Evolutionary conservation across 2,797 vertebrate species (phyloP), one percentile per base, ranked within the genome.

Genomic region (Eulemur mongoz): DNA sequence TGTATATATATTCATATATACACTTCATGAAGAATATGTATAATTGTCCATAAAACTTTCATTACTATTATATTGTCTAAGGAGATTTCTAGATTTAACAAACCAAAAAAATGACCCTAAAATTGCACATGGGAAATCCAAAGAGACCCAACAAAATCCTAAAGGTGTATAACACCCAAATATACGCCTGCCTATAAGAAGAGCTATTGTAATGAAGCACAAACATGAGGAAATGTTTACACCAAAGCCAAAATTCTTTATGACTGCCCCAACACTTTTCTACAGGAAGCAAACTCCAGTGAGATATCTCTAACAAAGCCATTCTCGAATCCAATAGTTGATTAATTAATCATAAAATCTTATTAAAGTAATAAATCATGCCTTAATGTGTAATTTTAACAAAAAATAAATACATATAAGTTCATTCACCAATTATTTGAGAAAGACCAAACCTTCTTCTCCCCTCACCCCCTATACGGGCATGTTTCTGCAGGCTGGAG

Each of bases 71-170:
- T 61, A 59, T 52, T 75, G 32, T 59, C 32, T 59, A 91, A 79
- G 78, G 45, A 87, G 7, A 90, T 69, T 43, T 83, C 30, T 93
- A 94, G 75, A 94, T 79, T 52, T 67, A 23, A 43, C 6, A 50
- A 65, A 70, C 32, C 5, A 32, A 73, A 93, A 80, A 73, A 79
- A 17, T 13, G 2, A 63, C 35, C 23, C 61, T 84, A 84, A 75
- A 87, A 69, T 27, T 80, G 13, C 45, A 87, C 13, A 5, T 40
- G 18, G 6, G 23, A 92, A 82, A 87, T 67, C 67, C 59, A 81
- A 69, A 96, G 30, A 85, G 15, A 15, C 2, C 14, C 20, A 54
- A 20, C 0, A 83, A 89, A 87, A 67, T 79, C 92, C 76, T 70
- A 69, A 67, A 40, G 27, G 30, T 89, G 2, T 30, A 54, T 23